Conservation (phyloP, 2,113 vertebrate genomes). For the Cygnus atratus region DNA sequence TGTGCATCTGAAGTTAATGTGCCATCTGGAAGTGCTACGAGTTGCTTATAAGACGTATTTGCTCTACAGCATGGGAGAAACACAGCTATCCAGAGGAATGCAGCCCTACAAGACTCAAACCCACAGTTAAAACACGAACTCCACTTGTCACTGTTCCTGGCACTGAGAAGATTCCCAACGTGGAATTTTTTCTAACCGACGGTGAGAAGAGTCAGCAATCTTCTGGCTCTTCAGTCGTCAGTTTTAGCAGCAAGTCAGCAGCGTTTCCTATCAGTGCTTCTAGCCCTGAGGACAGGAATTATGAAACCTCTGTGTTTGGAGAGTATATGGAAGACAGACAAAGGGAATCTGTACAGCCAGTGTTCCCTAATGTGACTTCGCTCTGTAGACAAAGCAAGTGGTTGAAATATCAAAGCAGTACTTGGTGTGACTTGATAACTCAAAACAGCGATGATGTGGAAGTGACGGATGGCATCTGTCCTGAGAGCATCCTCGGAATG, state of each 20-base stretch:
- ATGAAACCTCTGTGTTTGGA: slow-evolving; percentile 10
- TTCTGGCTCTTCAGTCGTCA: not conserved
- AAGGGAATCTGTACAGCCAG: not conserved
- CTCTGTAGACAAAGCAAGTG: slow-evolving; percentile 76
- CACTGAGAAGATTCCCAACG: not conserved
- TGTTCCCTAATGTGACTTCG: not conserved
- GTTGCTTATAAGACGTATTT: not conserved
- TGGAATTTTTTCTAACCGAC: not conserved
- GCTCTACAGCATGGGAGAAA: slow-evolving; percentile 42
- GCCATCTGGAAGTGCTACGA: not conserved
- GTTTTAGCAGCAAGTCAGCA: not conserved
- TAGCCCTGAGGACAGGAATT: slow-evolving; percentile 35
- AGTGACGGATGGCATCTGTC: not conserved
- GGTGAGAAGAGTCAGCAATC: not conserved
- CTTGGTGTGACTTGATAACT: not conserved
- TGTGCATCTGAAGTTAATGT: not conserved
- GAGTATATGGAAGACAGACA: not conserved
- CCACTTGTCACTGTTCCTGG: slow-evolving; percentile 43
- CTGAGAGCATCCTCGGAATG: slow-evolving; percentile 25
- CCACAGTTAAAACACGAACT: not conserved
- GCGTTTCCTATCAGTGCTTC: not conserved
- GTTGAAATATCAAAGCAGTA: slow-evolving; percentile 74
- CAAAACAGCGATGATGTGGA: not conserved
- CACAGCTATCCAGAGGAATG: not conserved
- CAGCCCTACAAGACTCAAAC: not conserved